Conservation (phyloP, 1,140 invertebrate species). For the Ips typographus region DNA sequence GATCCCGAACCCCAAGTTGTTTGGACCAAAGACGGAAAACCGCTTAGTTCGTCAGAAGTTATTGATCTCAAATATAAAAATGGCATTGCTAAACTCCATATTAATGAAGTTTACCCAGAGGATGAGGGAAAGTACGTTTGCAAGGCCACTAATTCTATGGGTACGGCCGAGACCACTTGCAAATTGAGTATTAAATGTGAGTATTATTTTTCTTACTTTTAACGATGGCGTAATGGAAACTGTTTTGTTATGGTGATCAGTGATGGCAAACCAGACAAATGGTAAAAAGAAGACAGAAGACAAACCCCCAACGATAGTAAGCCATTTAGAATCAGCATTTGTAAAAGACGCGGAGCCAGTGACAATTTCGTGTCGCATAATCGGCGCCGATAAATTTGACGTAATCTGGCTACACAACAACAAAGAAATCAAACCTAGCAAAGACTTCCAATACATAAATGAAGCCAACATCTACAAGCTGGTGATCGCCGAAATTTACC, state of each 20-base stretch:
- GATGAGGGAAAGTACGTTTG: constrained; percentile 89
- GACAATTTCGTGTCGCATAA: constrained; percentile 81
- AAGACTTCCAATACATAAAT: constrained; percentile 92
- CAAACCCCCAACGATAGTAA: constrained; percentile 79
- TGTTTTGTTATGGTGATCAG: constrained; percentile 51
- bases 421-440: constrained; percentile 94
- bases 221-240: background rate
- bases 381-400: constrained; percentile 85
- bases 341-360: constrained; percentile 87
- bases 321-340: constrained; percentile 75
- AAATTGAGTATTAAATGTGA: constrained; percentile 81
- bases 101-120: constrained; percentile 91
- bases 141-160: constrained; percentile 87
- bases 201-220: constrained; percentile 38
- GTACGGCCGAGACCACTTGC: constrained; percentile 78
- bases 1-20: constrained; percentile 89
- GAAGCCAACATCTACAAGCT: constrained; percentile 90
- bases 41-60: constrained; percentile 76
- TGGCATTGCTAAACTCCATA: constrained; percentile 79
- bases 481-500: constrained; percentile 91
- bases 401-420: constrained; percentile 96
- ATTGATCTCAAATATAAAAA: constrained; percentile 90
- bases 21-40: constrained; percentile 81
- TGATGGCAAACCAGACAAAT: constrained; percentile 60
- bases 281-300: constrained; percentile 59